Evolutionary conservation across 2,888 invertebrate species (phyloP).

Genomic region (Chloroclystis v-ata): DNA sequence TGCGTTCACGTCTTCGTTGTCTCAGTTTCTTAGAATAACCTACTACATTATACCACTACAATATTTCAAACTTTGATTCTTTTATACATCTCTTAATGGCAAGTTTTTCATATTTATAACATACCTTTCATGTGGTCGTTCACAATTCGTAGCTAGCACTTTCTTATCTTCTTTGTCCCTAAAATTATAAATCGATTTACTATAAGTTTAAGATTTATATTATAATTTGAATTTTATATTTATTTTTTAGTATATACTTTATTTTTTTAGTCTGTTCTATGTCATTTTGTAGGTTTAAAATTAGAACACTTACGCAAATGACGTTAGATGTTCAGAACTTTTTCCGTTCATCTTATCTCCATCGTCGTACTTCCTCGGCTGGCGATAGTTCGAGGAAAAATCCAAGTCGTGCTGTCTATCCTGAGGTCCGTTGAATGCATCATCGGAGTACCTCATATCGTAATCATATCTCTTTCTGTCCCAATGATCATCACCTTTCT

Average conservation of each 20-base stretch:
- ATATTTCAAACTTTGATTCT: too few relatives aligned
- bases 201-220: too few relatives aligned
- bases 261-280: too few relatives aligned
- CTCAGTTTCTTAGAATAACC: too few relatives aligned
- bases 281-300: background rate
- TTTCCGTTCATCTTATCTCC: conserved; percentile 44
- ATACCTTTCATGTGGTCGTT: conserved; percentile 57
- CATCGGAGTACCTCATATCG: conserved; percentile 52
- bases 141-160: conserved; percentile 52
- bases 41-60: too few relatives aligned
- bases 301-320: conserved; percentile 33
- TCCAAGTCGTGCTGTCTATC: conserved; percentile 47
- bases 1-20: too few relatives aligned
- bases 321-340: conserved; percentile 45
- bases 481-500: conserved; percentile 50
- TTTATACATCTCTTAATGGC: too few relatives aligned
- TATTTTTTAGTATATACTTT: too few relatives aligned
- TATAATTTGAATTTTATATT: too few relatives aligned
- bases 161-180: conserved; percentile 64
- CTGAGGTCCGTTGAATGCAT: conserved; percentile 34
- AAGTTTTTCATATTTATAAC: too few relatives aligned
- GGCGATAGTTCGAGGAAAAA: conserved; percentile 36
- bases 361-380: conserved; percentile 46
- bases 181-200: conserved; percentile 26
- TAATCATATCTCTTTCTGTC: conserved; percentile 51